Evolutionary conservation across 2,113 vertebrate genomes (phyloP), one percentile per base, ranked within the genome.

Genomic region (Neodon shergylaensis): DNA sequence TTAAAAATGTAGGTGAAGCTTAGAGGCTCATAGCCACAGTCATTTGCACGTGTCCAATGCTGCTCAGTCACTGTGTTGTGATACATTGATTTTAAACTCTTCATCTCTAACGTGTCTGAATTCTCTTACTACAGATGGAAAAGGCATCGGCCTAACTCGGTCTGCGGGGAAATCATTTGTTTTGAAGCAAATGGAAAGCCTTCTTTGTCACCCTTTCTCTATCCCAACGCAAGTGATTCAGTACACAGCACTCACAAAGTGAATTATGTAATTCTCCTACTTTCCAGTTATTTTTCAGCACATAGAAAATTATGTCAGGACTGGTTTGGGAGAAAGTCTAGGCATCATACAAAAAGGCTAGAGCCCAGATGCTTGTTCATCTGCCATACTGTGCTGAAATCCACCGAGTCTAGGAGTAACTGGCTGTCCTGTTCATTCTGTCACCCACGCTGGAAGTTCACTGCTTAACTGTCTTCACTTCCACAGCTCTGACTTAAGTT

Each of bases 1-100:
- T 85, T 78, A 92, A 94, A 83, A 90, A 76, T 72, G 9, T 21
- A 66, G 39, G 72, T 81, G 90, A 84, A 93, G 70, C 11, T 88
- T 74, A 70, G 52, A n/a, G 22, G 4, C 42, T 93, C 47, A 78
- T 2, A 36, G 42, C 1, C 42, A 44, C 10, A n/a, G 49, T 74
- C 9, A 76, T 54, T 93, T 93, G 72, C 77, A 31, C 93, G 36
- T n/a, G 10, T 83, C 14, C 4, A 33, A 17, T 72, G 58, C 17
- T 95, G 28, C 17, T 92, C 21, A 82, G 36, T 24, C 24, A 36
- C 61, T 79, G 70, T 81, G 63, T 4, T 78, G 58, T 93, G 63
- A 47, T 65, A 73, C 3, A 36, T 1, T 52, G 8, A 92, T 76
- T 36, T 76, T 33, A 85, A 68, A 85, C 17, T n/a, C 39, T 49